Base-by-base conservation (phyloP, 2,888 invertebrate species). In the Drosophila pseudotalamancana region DNA sequence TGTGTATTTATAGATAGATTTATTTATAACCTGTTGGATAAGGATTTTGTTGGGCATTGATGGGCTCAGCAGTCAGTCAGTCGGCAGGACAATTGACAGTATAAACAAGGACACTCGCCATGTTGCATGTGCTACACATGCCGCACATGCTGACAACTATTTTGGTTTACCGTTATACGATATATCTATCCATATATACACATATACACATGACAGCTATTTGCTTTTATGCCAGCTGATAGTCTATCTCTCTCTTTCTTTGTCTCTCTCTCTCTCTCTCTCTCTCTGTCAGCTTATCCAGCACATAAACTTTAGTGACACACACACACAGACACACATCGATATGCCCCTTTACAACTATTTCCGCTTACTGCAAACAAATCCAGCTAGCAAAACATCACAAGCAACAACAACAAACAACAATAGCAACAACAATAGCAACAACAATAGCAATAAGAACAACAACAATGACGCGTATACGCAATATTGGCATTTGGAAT, bases 281-380 rank as follows among this genome's bases (percentile, higher is more conserved):
- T 37, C 55, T 73, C 74, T 55, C 70, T 77, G 81, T 79, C 81
- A 81, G 81, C 63, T 81, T 87, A 81, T 74, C 66, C 84, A 72
- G 72, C 60, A 85, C 74, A 79, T 79, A 79, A 85, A 81, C 85
- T 85, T 79, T 67, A 73, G 70, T 80, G 86, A 63, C 62, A 64
- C 53, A 54, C 50, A 39, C 32, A 43, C 34, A n/a, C n/a, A n/a
- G n/a, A n/a, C n/a, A 57, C 39, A 55, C 32, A 51, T 53, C 12
- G 25, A 32, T 31, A 53, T 40, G 37, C 40, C 57, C 61, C 54
- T 61, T 66, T 65, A 75, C 86, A 80, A 80, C 86, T 80, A 80
- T 85, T 80, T 85, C 86, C 86, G 80, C 60, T 70, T 75, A 77
- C 84, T 77, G 81, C 81, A 81, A 86, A 87, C 81, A 82, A 82